phyloP scores from a whole-genome alignment of 1,140 invertebrate species.

The Drosophila sproati region DNA sequence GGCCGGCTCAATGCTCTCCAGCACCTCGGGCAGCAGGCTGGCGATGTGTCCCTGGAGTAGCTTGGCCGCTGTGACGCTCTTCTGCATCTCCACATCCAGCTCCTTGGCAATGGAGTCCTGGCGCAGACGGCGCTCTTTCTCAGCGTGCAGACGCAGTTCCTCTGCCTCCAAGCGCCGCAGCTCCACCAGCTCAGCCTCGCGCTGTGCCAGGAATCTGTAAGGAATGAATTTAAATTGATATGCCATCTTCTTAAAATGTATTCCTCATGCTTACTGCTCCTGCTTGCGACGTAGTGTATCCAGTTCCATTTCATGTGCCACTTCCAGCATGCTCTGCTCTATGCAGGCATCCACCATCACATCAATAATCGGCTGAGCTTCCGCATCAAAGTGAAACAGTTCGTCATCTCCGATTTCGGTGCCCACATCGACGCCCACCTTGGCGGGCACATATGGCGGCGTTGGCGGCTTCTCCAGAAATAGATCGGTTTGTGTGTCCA shows the following conservation, averaged over 20 bases:
- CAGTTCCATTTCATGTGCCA: constrained; percentile 91
- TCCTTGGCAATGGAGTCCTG: constrained; percentile 79
- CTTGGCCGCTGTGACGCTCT: constrained; percentile 92
- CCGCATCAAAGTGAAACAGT: constrained; percentile 95
- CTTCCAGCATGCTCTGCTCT: constrained; percentile 93
- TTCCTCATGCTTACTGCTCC: constrained; percentile 84
- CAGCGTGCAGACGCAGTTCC: constrained; percentile 88
- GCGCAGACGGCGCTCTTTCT: constrained; percentile 85
- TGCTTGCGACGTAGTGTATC: constrained; percentile 90
- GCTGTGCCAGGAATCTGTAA: constrained; percentile 88
- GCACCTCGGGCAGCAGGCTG: constrained; percentile 92
- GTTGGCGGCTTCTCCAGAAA: constrained; percentile 91
- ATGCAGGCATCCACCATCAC: constrained; percentile 94
- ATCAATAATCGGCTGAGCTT: constrained; percentile 94
- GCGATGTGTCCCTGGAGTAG: constrained; percentile 93
- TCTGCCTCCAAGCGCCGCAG: constrained; percentile 90
- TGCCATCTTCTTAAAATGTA: neutral
- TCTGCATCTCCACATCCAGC: constrained; percentile 85
- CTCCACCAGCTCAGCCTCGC: constrained; percentile 92
- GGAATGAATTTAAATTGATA: neutral
- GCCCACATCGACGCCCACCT: constrained; percentile 90
- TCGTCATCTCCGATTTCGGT: constrained; percentile 96
- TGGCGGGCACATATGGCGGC: constrained; percentile 90
- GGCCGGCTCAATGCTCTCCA: constrained; percentile 88
- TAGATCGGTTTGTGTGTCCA: constrained; percentile 93